Conservation (phyloP, 2,113 vertebrate species). For the Microcebus ravelobensis region DNA sequence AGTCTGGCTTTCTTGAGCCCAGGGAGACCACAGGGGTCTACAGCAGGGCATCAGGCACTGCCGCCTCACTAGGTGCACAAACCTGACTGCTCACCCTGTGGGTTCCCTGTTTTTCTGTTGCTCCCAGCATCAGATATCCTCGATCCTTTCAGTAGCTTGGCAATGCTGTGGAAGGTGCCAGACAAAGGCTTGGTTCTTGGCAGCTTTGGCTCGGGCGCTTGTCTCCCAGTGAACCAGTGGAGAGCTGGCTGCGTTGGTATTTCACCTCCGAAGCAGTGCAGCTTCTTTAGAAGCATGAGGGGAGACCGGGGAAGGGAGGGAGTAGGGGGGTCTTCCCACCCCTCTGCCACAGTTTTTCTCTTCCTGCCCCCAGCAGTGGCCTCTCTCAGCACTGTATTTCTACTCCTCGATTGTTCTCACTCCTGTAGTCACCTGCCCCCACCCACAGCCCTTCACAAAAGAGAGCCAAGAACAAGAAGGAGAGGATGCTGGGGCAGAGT, state of each 20-base stretch:
- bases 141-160: not conserved
- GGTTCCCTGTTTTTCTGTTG: not conserved
- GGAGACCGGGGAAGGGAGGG: not conserved
- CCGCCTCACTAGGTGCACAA: not conserved
- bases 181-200: conserved; percentile 27
- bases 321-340: no score
- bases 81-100: not conserved
- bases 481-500: not conserved
- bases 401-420: not conserved
- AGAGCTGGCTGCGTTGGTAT: not conserved
- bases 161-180: not conserved
- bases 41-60: accelerated
- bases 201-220: not conserved
- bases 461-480: not conserved
- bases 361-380: not conserved
- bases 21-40: not conserved
- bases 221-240: conserved; percentile 59
- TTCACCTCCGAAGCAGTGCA: not conserved
- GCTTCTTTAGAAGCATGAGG: not conserved
- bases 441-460: not conserved
- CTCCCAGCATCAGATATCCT: not conserved
- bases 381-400: not conserved
- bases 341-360: not conserved
- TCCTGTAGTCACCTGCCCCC: not conserved
- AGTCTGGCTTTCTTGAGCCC: not conserved